phyloP scores from a whole-genome alignment of 1,140 invertebrate genomes.

The Episyrphus balteatus region DNA sequence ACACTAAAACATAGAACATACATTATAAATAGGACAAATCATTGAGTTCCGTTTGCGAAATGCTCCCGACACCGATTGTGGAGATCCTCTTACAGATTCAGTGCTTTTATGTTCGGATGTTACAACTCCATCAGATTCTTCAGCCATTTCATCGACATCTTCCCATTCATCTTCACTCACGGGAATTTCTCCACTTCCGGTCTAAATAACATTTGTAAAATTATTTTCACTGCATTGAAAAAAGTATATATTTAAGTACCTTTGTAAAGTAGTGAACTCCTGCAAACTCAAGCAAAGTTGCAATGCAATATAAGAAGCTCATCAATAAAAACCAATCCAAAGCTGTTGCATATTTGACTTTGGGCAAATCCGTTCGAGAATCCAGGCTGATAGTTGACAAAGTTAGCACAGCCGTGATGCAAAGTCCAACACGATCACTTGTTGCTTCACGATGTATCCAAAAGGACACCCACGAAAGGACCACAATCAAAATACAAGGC shows the following conservation, averaged over 20 bases:
- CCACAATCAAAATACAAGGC: conserved; percentile 87
- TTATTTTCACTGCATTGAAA: not conserved
- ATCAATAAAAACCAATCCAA: conserved; percentile 87
- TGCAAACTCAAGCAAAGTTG: conserved; percentile 84
- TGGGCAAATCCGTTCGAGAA: conserved; percentile 79
- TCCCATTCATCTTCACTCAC: conserved; percentile 70
- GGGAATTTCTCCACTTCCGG: conserved; percentile 70
- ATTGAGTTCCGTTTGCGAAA: conserved; percentile 41
- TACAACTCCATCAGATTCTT: not conserved
- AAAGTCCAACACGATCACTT: conserved; percentile 54
- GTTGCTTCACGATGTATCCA: conserved; percentile 94
- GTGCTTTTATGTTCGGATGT: conserved; percentile 1
- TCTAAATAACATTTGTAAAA: conserved; percentile 23
- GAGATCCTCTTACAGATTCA: conserved; percentile 13
- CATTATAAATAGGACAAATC: conserved; percentile 51
- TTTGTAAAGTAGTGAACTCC: conserved; percentile 93
- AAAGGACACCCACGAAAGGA: conserved; percentile 92
- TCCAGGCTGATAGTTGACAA: conserved; percentile 85
- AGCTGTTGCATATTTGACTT: conserved; percentile 84
- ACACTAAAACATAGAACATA: conserved; percentile 20
- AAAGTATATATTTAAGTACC: conserved; percentile 34
- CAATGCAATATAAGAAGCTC: conserved; percentile 89
- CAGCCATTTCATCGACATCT: conserved; percentile 35
- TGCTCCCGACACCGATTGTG: conserved; percentile 8
- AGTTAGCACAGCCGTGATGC: conserved; percentile 85